Conservation (phyloP, 2,888 invertebrate species). For the Aphidoletes aphidimyza region DNA sequence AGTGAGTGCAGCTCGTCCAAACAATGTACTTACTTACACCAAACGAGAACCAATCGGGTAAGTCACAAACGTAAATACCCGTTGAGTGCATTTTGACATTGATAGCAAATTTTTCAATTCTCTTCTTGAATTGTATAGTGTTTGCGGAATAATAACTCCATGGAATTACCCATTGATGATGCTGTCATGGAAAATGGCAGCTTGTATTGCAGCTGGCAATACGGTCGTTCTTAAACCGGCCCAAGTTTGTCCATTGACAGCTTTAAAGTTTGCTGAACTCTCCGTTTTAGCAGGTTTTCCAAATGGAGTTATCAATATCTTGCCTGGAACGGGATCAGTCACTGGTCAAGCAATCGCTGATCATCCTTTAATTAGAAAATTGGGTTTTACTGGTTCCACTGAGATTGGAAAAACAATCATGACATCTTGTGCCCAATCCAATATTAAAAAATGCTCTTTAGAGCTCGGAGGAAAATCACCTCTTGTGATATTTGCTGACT, state of each 20-base stretch:
- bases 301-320: conserved; percentile 91
- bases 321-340: conserved; percentile 83
- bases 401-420: conserved; percentile 89
- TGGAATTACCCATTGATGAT: conserved; percentile 99
- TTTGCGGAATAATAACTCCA: conserved; percentile 91
- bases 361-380: conserved; percentile 86
- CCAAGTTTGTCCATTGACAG: conserved; percentile 90
- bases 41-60: conserved; percentile 90
- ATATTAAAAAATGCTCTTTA: conserved; percentile 93
- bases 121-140: conserved; percentile 68
- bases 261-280: conserved; percentile 94
- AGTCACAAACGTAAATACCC: conserved; percentile 60
- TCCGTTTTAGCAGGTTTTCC: conserved; percentile 92
- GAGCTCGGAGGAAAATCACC: conserved; percentile 98
- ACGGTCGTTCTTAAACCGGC: conserved; percentile 97
- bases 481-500: conserved; percentile 91
- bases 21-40: conserved; percentile 88
- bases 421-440: conserved; percentile 87
- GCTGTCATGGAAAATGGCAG: conserved; percentile 99
- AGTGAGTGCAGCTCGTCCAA: conserved; percentile 90
- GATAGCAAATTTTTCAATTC: conserved; percentile 18
- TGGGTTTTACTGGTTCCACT: conserved; percentile 97
- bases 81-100: not conserved
- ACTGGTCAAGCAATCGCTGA: conserved; percentile 89
- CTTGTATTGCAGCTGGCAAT: conserved; percentile 95